These are phyloP conservation scores for Diarsia brunnea DNA, from an alignment of 2,888 invertebrate species.

Conservation along the genomic window DNA sequence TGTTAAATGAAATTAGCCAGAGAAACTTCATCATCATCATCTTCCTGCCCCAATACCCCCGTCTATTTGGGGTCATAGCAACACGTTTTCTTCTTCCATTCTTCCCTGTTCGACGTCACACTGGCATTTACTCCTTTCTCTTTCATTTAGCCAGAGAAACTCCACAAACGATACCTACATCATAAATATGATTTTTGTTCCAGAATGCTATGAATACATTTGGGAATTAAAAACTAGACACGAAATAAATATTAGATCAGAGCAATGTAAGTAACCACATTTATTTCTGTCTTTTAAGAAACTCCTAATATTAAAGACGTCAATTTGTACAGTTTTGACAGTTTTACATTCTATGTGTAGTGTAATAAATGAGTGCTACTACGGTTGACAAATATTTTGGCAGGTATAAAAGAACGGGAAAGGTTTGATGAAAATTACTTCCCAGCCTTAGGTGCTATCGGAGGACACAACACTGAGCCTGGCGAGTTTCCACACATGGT, in stretches of 20 bases:
- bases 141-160: neutral
- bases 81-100: too few species aligned
- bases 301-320: neutral
- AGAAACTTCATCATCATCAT: neutral
- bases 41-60: too few species aligned
- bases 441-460: slow-evolving; percentile 56
- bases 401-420: slow-evolving; percentile 1
- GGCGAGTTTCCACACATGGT: slow-evolving; percentile 84
- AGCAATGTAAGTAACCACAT: slow-evolving; percentile 71
- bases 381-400: slow-evolving; percentile 5
- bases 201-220: slow-evolving; percentile 78
- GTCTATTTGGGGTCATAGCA: too few species aligned
- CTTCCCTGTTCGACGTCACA: too few species aligned
- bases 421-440: neutral
- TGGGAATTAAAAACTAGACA: slow-evolving; percentile 73
- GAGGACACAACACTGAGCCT: slow-evolving; percentile 70
- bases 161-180: neutral
- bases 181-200: slow-evolving; percentile 40
- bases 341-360: too few species aligned
- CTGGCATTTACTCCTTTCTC: too few species aligned
- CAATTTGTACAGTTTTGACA: too few species aligned
- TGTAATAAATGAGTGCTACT: neutral
- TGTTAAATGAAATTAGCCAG: neutral
- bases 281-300: neutral
- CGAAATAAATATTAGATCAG: slow-evolving; percentile 53